Evolutionary conservation across 2,113 vertebrate species (phyloP).

Genomic region (Lepus europaeus): DNA sequence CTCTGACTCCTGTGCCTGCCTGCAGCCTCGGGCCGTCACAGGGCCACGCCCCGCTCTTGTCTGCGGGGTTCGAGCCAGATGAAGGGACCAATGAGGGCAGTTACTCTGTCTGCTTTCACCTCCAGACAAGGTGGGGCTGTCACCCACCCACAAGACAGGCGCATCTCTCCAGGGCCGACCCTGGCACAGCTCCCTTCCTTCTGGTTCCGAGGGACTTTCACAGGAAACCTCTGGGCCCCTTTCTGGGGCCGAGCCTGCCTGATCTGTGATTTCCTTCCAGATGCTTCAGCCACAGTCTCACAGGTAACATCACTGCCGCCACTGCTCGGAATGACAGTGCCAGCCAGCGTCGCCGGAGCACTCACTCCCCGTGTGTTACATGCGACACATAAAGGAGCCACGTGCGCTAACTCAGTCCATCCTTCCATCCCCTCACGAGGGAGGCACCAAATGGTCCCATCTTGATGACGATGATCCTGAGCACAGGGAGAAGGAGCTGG

Average conservation of each 20-base stretch:
- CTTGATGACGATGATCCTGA: not conserved
- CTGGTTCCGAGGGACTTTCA: not conserved
- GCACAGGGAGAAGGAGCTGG: not conserved
- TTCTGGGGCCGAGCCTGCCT: too few relatives aligned
- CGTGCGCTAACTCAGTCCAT: not conserved
- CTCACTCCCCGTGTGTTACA: rapidly evolving
- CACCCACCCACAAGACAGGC: not conserved
- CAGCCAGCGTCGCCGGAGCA: not conserved
- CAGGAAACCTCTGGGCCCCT: not conserved
- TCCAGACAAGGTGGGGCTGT: not conserved
- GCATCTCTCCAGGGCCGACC: too few relatives aligned
- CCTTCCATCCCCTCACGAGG: not conserved
- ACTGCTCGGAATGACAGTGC: not conserved
- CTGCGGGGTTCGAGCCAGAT: not conserved
- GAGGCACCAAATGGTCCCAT: not conserved
- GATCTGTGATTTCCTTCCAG: not conserved
- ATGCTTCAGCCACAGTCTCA: not conserved
- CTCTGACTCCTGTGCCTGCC: not conserved
- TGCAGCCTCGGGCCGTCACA: not conserved
- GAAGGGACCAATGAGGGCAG: not conserved
- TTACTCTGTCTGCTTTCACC: not conserved
- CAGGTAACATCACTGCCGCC: too few relatives aligned
- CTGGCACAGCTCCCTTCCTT: not conserved
- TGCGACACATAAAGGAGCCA: not conserved
- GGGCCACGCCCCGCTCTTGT: not conserved